phyloP scores from a whole-genome alignment of 1,140 invertebrate species.

The Bicyclus anynana region DNA sequence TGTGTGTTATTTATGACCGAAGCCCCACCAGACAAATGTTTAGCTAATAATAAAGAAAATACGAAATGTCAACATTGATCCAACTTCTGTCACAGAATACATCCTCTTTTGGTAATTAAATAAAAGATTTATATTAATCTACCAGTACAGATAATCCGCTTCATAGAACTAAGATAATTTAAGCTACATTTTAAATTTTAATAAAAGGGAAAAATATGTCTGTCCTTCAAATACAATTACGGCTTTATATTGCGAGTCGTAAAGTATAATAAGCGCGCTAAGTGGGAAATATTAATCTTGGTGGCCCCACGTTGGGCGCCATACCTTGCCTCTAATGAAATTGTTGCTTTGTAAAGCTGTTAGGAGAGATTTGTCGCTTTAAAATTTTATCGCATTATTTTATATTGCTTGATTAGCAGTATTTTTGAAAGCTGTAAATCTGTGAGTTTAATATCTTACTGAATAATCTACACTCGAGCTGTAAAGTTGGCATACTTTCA shows the following conservation, averaged over 20 bases:
- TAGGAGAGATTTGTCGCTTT: not conserved
- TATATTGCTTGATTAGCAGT: too few species aligned
- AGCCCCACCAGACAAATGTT: too few species aligned
- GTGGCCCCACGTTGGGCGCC: conserved; percentile 44
- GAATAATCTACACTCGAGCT: too few species aligned
- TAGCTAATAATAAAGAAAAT: too few species aligned
- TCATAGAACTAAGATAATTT: not conserved
- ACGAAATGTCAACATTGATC: too few species aligned
- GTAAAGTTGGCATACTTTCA: too few species aligned
- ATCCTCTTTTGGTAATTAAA: too few species aligned
- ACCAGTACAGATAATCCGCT: too few species aligned
- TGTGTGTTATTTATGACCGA: too few species aligned
- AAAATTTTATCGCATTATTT: not conserved
- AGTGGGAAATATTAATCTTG: not conserved
- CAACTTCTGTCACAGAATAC: too few species aligned
- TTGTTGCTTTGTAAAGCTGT: conserved; percentile 26
- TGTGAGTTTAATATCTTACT: too few species aligned
- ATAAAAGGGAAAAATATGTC: not conserved
- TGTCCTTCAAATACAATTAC: not conserved
- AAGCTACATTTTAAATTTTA: not conserved
- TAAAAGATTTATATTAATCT: not conserved
- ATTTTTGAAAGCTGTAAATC: too few species aligned
- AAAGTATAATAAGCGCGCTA: conserved; percentile 1
- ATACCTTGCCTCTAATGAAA: conserved; percentile 29
- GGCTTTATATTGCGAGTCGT: not conserved